A percentile compares a stretch with the other conserved stretches of the same genome.
phyloP scores from a whole-genome alignment of 2,113 vertebrate species.

The Nannospalax galili region DNA sequence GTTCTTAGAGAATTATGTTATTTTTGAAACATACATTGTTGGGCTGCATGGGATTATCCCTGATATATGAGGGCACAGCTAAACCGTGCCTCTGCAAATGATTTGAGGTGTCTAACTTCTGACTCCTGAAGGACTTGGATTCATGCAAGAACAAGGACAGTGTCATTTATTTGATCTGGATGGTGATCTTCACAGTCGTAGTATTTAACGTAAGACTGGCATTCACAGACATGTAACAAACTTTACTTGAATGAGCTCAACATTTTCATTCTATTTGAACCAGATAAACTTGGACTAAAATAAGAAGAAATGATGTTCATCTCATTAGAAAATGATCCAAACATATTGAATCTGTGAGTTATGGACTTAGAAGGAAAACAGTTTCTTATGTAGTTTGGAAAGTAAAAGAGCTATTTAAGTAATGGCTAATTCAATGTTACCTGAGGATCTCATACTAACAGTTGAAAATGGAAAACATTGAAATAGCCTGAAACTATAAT shows the following conservation, averaged over 20 bases:
- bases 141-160: background rate
- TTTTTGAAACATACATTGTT: background rate
- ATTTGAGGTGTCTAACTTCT: background rate
- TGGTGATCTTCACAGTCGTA: background rate
- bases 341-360: conserved; percentile 71
- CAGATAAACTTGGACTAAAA: conserved; percentile 56
- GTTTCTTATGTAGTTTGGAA: conserved; percentile 56
- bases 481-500: conserved; percentile 69
- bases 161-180: background rate
- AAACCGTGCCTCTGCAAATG: background rate
- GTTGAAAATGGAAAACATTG: conserved; percentile 66
- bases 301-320: conserved; percentile 49
- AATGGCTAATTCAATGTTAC: conserved; percentile 65
- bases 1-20: background rate
- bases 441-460: conserved; percentile 53
- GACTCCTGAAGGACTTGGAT: background rate
- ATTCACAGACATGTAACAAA: background rate
- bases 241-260: conserved; percentile 43
- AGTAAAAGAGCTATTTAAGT: conserved; percentile 59
- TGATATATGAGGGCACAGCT: background rate
- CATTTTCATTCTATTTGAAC: conserved; percentile 33
- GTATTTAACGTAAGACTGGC: background rate
- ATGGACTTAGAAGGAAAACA: conserved; percentile 67
- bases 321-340: conserved; percentile 60
- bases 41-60: background rate